Evolutionary conservation across 2,113 vertebrate genomes (phyloP), one percentile per base, ranked within the genome.

Genomic region (Mola mola): DNA sequence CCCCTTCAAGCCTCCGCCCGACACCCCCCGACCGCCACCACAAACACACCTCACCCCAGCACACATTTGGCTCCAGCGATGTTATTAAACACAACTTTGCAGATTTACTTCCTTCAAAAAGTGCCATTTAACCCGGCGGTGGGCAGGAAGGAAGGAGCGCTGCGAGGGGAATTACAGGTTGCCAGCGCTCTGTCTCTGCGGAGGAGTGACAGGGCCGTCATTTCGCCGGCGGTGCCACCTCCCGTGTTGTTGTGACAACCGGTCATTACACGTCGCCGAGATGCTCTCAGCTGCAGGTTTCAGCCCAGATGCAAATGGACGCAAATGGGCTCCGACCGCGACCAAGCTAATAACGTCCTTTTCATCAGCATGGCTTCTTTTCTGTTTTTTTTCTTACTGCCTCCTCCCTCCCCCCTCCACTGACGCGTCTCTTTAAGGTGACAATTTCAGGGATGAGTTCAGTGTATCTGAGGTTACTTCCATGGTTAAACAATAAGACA

Each of bases 231-330:
- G 73, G 93, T 95, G 93, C 95, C 96, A 95, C 96, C 96, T 95
- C 95, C 95, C 92, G 95, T 68, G 90, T 94, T 99, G 95, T 98
- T 99, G 95, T 98, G 97, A 99, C 97, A 99, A 96, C 96, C 95
- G 89, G 89, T 98, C 95, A 99, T 99, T 99, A 99, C 91, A 93
- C 94, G 94, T 94, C 92, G 82, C 88, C 87, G 94, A 94, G 90
- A 91, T 94, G 93, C 94, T 96, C 95, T 96, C 96, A 98, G 96
- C 95, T 96, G 94, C 93, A 93, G 94, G 93, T 95, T 95, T 92
- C 93, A 90, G 88, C 93, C 57, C 92, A 92, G 92, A 96, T 95
- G 95, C 95, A 98, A 98, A 98, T 98, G 95, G 96, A 92, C 94
- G 82, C 94, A 98, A 99, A 98, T 99, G 96, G 95, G 93, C 94